Conservation (phyloP, 1,140 invertebrate species). For the Homalodisca vitripennis region DNA sequence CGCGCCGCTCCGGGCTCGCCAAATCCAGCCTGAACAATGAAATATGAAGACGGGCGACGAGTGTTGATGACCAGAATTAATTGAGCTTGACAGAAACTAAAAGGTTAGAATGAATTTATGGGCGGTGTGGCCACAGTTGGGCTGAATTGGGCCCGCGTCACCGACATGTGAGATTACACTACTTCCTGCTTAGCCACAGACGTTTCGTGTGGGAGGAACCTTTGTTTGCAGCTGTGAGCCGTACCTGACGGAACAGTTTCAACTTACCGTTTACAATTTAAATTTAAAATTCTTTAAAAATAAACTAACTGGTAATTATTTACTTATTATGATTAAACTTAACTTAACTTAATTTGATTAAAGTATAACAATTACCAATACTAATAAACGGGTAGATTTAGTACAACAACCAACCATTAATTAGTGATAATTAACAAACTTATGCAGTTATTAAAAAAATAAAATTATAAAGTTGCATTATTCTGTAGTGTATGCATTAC, state of each 20-base stretch:
- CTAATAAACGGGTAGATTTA: too few species aligned
- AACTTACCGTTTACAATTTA: too few species aligned
- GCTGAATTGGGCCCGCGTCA: background rate
- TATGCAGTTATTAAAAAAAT: too few species aligned
- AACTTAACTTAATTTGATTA: too few species aligned
- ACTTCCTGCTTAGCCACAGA: background rate
- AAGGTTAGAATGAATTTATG: slow-evolving; percentile 13
- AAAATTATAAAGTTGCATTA: too few species aligned
- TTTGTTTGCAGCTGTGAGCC: background rate
- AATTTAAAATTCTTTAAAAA: too few species aligned
- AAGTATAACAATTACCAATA: too few species aligned
- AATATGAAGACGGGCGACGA: background rate
- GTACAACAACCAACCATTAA: too few species aligned
- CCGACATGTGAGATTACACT: background rate
- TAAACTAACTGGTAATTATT: too few species aligned
- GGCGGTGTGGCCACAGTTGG: background rate
- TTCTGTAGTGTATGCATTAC: too few species aligned
- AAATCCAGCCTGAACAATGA: slow-evolving; percentile 1
- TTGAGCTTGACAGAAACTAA: slow-evolving; percentile 11
- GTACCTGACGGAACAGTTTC: background rate
- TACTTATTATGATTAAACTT: too few species aligned
- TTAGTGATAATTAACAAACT: too few species aligned
- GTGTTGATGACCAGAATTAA: slow-evolving; percentile 2
- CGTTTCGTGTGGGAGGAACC: background rate
- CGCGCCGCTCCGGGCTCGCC: background rate